Evolutionary conservation across 2,888 invertebrate genomes (phyloP), one percentile per base, ranked within the genome.

Genomic region (Hypercompe scribonia): DNA sequence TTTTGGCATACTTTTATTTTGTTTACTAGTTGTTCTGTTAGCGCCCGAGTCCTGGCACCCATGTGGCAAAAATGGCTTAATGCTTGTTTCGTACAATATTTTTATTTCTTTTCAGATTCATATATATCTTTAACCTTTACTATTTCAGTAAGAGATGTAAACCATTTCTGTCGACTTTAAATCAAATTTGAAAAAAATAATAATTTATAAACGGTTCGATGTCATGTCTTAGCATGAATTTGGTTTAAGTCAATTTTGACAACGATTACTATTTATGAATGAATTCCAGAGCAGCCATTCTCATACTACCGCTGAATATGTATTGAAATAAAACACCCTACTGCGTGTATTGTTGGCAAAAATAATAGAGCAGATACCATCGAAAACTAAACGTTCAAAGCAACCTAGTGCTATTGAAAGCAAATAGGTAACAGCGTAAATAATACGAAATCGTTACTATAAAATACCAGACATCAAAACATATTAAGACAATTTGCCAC

Each of bases 401-500:
- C 75, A 36, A 50, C 67, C 46, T 46, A 50, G 66, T 61, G 72
- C 28, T 71, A 50, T 39, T 64, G 72, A 84, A 76, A 74, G 69
- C 77, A 81, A 84, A 80, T 78, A 81, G 82, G 75, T 82, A 82
- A 76, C 73, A 68, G 36, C 75, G 76, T 72, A 80, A 73, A 79
- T 76, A 80, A 77, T 68, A 74, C 66, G 75, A 70, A 77, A 77
- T 46, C 76, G 74, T 70, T 76, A 80, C 81, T 73, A 76, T 83
- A 84, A 84, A 85, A 82, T 80, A 84, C 81, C 82, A 78, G 83
- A 87, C 83, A 81, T 84, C 79, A 85, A 83, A 86, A 83, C 76
- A 77, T 76, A 77, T 75, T 54, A 77, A 83, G 83, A 85, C 79
- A 78, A 83, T 86, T 81, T 66, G 81, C 85, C 79, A 80, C 75